phyloP scores from a whole-genome alignment of 2,797 vertebrate species.

The Prionace glauca region DNA sequence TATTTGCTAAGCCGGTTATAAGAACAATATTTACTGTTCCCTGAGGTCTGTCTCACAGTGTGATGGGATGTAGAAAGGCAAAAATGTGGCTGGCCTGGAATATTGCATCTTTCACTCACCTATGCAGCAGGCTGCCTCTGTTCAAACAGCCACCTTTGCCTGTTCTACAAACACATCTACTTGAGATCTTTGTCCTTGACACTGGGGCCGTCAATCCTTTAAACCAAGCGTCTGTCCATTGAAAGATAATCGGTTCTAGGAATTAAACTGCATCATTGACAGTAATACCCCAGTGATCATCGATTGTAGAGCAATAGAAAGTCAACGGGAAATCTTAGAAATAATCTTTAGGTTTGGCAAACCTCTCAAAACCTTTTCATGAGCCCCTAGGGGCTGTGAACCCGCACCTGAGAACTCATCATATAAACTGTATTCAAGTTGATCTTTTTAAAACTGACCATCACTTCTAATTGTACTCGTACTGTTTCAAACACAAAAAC shows the following conservation, averaged over 20 bases:
- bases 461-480: background rate
- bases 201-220: background rate
- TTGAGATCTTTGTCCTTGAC: background rate
- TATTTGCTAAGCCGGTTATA: background rate
- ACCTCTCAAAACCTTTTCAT: background rate
- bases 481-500: background rate
- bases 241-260: background rate
- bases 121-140: background rate
- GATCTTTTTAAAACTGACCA: background rate
- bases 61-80: background rate
- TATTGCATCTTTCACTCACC: background rate
- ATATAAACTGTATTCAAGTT: background rate
- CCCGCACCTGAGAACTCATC: background rate
- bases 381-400: background rate
- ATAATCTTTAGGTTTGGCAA: background rate
- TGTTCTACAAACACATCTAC: background rate
- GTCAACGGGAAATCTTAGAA: background rate
- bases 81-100: background rate
- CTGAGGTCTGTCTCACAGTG: background rate
- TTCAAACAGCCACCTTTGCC: background rate
- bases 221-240: background rate
- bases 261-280: background rate
- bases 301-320: background rate
- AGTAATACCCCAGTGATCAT: background rate
- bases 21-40: background rate